A percentile compares a stretch with the other conserved stretches of the same genome.
These are phyloP conservation scores for Halcyon smyrnensis DNA, from an alignment of 2,797 vertebrate species.

Conservation along the genomic window DNA sequence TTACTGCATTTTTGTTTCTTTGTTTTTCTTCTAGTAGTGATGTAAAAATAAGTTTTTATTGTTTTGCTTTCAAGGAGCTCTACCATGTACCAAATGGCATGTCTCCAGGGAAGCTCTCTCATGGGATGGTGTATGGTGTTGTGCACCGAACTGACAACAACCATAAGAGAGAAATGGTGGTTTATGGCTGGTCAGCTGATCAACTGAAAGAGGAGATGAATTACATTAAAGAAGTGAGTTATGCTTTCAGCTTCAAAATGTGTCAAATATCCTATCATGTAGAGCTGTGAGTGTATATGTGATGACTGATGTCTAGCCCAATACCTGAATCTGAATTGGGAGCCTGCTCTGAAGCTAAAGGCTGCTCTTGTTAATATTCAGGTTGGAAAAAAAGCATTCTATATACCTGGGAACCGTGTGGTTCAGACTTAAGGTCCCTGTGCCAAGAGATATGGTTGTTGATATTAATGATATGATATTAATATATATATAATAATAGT, in stretches of 20 bases:
- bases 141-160: conserved; percentile 87
- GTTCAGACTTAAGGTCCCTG: not conserved
- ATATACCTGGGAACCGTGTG: not conserved
- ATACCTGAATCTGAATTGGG: not conserved
- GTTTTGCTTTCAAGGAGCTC: conserved; percentile 77
- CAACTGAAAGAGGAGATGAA: conserved; percentile 96
- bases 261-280: not conserved
- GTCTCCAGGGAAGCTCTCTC: conserved; percentile 78
- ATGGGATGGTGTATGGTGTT: conserved; percentile 87
- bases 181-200: conserved; percentile 90
- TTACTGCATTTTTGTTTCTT: not conserved
- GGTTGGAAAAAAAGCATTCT: not conserved
- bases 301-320: not conserved
- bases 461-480: no score
- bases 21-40: not conserved
- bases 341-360: not conserved
- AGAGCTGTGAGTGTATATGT: not conserved
- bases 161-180: conserved; percentile 91
- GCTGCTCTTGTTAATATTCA: not conserved
- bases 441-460: not conserved
- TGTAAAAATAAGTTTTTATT: conserved; percentile 41
- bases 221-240: conserved; percentile 95
- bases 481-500: no score
- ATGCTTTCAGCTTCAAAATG: not conserved
- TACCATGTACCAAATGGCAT: conserved; percentile 84